Conservation (phyloP, 2,113 vertebrate genomes). For the Urocynchramus pylzowi region DNA sequence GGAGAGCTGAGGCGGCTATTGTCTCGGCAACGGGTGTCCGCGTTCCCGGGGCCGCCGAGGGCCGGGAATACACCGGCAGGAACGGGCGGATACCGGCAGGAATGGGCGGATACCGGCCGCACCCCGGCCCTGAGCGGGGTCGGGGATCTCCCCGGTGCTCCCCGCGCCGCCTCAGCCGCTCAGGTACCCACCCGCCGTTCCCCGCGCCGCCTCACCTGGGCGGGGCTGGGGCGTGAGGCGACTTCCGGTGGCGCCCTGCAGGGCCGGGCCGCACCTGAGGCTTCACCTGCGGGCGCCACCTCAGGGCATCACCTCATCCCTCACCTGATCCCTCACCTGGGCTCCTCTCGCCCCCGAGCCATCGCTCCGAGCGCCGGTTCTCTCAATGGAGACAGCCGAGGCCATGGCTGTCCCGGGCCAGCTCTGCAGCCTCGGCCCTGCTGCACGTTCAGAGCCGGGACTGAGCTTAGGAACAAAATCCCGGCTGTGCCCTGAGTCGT, state of each 20-base stretch:
- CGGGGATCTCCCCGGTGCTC: neutral
- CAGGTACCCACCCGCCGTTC: neutral
- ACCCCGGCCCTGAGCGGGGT: neutral
- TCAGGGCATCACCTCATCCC: neutral
- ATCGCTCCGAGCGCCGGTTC: neutral
- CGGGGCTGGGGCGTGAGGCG: neutral
- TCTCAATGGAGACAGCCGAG: neutral
- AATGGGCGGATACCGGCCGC: neutral
- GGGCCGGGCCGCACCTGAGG: fast-evolving
- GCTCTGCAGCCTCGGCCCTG: neutral
- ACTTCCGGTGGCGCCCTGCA: neutral
- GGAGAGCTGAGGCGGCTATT: neutral
- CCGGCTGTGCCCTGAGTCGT: fast-evolving
- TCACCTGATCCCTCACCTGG: neutral
- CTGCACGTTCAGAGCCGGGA: fast-evolving
- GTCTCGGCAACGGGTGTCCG: neutral
- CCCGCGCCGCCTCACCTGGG: neutral
- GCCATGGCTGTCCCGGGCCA: fast-evolving
- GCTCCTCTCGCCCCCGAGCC: too few relatives aligned
- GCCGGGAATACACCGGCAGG: neutral
- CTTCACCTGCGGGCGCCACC: neutral
- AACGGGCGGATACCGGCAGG: neutral
- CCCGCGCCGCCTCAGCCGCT: neutral
- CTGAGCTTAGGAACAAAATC: neutral
- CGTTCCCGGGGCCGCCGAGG: neutral